Base-by-base conservation (phyloP, 2,888 invertebrate genomes). In the Argynnis bischoffii region DNA sequence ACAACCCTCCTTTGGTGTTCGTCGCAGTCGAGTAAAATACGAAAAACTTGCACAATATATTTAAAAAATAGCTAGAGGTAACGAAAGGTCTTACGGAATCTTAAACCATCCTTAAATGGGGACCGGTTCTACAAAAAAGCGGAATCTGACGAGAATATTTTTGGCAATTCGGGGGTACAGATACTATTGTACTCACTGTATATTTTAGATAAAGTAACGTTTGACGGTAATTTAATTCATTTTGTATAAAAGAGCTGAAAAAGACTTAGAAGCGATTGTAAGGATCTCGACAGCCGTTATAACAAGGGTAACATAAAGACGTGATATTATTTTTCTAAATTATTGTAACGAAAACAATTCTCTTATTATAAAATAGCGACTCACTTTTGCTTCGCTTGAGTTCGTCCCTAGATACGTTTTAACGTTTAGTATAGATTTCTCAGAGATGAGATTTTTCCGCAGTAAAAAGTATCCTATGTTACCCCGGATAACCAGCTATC, bases 121-220 rank as follows among this genome's bases (percentile, higher is more conserved):
- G 55, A 15, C 35, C 16, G 55, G 16, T 15, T 11, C n/a, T n/a
- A n/a, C 6, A 11, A 56, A 56, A 18, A 46, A 18, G 46, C 14
- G 41, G 11, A 55, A 55, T 41, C 41, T 14, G 16, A 16, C 41
- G 55, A 14, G 14, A 56, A 47, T 51, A 53, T 59, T 64, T 59
- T 65, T 46, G 47, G 31, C 59, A 14, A 65, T 65, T 65, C 16
- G 41, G 11, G 51, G 35, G 56, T 56, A 50, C 35, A 64, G 65
- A 54, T 65, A 65, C 51, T 54, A 65, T 59, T 65, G 59, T 59
- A 65, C 14, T 51, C 53, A 4, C 57, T 59, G 59, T 46, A 59
- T 53, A 53, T 65, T 65, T 59, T 54, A 65, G 65, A 65, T 65
- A 65, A 65, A 57, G 53, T 46, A 57, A 47, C 59, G n/a, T 53